phyloP scores from a whole-genome alignment of 2,113 vertebrate genomes.

The Urocynchramus pylzowi region DNA sequence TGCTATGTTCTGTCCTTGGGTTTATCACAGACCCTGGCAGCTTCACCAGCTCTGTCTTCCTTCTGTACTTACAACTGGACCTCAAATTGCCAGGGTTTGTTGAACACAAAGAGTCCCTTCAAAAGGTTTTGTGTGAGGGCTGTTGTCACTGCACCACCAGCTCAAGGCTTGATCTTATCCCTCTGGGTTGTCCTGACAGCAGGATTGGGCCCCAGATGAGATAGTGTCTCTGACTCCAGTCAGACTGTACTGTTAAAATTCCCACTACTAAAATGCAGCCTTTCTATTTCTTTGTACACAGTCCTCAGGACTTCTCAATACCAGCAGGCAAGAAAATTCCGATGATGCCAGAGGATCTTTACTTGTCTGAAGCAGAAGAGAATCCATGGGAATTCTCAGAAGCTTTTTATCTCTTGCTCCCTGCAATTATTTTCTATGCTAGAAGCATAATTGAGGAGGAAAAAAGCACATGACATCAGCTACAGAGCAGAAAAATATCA shows the following conservation, averaged over 20 bases:
- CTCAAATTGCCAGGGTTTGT: background rate
- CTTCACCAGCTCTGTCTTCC: background rate
- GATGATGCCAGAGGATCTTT: constrained; percentile 10
- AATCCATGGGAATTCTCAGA: constrained; percentile 46
- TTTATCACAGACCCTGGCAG: background rate
- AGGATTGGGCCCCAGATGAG: constrained; percentile 36
- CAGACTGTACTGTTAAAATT: background rate
- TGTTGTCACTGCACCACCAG: constrained; percentile 3
- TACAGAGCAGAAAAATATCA: background rate
- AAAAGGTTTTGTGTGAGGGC: constrained; percentile 10
- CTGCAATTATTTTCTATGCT: constrained; percentile 40
- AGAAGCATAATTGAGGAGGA: constrained; percentile 4
- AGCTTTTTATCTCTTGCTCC: constrained; percentile 33
- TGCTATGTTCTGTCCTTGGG: background rate
- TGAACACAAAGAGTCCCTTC: constrained; percentile 27
- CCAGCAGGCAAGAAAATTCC: constrained; percentile 31
- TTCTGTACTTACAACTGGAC: background rate
- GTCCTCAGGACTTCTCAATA: background rate
- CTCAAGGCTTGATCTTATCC: background rate
- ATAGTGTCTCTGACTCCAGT: constrained; percentile 34
- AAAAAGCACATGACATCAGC: constrained; percentile 23
- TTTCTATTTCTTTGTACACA: background rate
- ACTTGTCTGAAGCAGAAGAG: constrained; percentile 5
- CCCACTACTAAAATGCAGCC: constrained; percentile 39
- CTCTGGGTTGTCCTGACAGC: background rate